A percentile compares a stretch with the other conserved stretches of the same genome.
Conservation (phyloP, 2,113 vertebrate genomes). For the Lycaon pictus region DNA sequence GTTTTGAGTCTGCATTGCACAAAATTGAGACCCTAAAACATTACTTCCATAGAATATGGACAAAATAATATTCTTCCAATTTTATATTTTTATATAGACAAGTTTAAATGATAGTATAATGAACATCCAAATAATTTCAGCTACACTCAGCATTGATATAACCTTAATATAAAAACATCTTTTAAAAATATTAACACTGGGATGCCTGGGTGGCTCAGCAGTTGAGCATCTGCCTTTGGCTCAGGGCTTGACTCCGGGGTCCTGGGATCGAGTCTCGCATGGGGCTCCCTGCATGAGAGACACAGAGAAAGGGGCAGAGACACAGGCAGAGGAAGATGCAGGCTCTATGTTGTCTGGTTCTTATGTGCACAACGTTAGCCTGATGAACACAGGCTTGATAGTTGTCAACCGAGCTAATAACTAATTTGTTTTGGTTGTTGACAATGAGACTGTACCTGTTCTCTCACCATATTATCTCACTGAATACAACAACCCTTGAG, state of each 20-base stretch:
- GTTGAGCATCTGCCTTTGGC: background rate
- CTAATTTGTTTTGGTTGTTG: background rate
- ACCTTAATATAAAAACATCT: background rate
- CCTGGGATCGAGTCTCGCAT: background rate
- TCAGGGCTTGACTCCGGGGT: background rate
- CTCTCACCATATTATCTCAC: background rate
- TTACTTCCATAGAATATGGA: background rate
- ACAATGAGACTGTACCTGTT: background rate
- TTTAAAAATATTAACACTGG: background rate
- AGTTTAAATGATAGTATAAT: background rate
- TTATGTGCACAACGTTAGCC: background rate
- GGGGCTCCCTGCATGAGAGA: background rate
- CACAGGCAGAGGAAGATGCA: too few species aligned
- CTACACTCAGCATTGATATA: background rate
- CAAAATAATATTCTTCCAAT: background rate
- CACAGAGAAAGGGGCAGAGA: too few species aligned
- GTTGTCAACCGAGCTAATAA: background rate
- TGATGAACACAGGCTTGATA: background rate
- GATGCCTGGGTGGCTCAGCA: background rate
- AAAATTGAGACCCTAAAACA: conserved; percentile 3
- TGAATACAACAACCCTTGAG: background rate
- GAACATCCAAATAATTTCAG: conserved; percentile 14
- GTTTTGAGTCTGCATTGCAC: background rate
- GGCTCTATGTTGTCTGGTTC: background rate
- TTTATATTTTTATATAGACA: conserved; percentile 32